phyloP scores from a whole-genome alignment of 2,888 invertebrate species.

The Xestia ashworthii region DNA sequence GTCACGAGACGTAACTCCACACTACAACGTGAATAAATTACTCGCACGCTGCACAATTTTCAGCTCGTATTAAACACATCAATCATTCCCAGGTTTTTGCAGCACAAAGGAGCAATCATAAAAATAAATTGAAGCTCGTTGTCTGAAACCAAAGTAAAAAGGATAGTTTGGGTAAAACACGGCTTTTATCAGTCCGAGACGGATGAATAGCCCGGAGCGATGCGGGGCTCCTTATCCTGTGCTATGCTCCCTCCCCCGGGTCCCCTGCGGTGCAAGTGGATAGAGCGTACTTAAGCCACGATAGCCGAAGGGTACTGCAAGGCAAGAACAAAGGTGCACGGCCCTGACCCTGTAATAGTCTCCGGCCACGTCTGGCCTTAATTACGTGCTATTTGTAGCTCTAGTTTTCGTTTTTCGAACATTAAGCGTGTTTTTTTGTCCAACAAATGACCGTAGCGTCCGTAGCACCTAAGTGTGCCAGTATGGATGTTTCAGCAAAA shows the following conservation, averaged over 20 bases:
- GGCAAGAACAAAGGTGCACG: slow-evolving; percentile 69
- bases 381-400: slow-evolving; percentile 66
- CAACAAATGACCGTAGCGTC: slow-evolving; percentile 18
- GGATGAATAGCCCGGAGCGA: slow-evolving; percentile 76
- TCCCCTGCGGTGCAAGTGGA: slow-evolving; percentile 64
- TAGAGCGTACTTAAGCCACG: slow-evolving; percentile 70
- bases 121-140: slow-evolving; percentile 76
- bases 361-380: slow-evolving; percentile 64
- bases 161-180: slow-evolving; percentile 75
- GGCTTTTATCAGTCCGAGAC: slow-evolving; percentile 78
- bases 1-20: slow-evolving; percentile 72
- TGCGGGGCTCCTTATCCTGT: slow-evolving; percentile 70
- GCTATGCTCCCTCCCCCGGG: slow-evolving; percentile 55
- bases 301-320: slow-evolving; percentile 70
- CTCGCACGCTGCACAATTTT: slow-evolving; percentile 73
- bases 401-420: slow-evolving; percentile 52
- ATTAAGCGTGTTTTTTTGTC: slow-evolving; percentile 48
- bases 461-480: slow-evolving; percentile 19
- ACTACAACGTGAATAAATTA: slow-evolving; percentile 79
- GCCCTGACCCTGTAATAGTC: slow-evolving; percentile 72
- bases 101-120: slow-evolving; percentile 70
- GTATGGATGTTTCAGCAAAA: slow-evolving; percentile 32
- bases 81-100: slow-evolving; percentile 69
- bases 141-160: slow-evolving; percentile 71
- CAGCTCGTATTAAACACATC: slow-evolving; percentile 74